Percentiles rank a stretch among this genome's conserved stretches.
Conservation (phyloP, 2,888 invertebrate genomes). For the Hipparchia semele region DNA sequence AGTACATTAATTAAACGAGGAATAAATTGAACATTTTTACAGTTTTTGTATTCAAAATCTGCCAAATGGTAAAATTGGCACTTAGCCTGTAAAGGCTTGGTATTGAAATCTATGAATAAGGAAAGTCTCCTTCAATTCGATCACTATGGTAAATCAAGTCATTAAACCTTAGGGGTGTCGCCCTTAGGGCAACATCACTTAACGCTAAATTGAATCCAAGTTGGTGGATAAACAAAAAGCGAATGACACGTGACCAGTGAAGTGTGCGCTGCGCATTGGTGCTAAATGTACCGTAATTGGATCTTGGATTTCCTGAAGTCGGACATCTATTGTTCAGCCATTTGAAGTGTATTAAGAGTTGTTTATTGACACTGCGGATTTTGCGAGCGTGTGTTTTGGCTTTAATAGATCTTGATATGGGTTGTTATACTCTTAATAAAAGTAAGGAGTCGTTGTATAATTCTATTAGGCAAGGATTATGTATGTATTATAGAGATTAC, state of each 20-base stretch:
- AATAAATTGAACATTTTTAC: too few relatives aligned
- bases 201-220: slow-evolving; percentile 75
- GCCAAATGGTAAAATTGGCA: too few relatives aligned
- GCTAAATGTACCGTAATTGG: slow-evolving; percentile 77
- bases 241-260: slow-evolving; percentile 63
- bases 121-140: background rate
- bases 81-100: background rate
- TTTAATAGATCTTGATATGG: background rate
- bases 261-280: slow-evolving; percentile 58
- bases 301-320: slow-evolving; percentile 65
- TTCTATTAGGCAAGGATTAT: too few relatives aligned
- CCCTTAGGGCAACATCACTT: slow-evolving; percentile 64
- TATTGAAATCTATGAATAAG: background rate
- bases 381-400: background rate
- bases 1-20: too few relatives aligned
- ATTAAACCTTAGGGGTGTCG: slow-evolving; percentile 56
- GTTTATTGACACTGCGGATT: slow-evolving; percentile 23
- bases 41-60: too few relatives aligned
- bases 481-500: too few relatives aligned
- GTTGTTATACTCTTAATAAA: background rate
- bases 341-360: slow-evolving; percentile 37
- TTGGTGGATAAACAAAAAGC: slow-evolving; percentile 72
- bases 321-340: slow-evolving; percentile 40
- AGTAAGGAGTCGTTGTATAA: too few relatives aligned
- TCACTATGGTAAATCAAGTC: slow-evolving; percentile 42